Percentiles rank a stretch among this genome's conserved stretches.
phyloP scores from a whole-genome alignment of 2,113 vertebrate species.

The Rousettus leschenaultii region DNA sequence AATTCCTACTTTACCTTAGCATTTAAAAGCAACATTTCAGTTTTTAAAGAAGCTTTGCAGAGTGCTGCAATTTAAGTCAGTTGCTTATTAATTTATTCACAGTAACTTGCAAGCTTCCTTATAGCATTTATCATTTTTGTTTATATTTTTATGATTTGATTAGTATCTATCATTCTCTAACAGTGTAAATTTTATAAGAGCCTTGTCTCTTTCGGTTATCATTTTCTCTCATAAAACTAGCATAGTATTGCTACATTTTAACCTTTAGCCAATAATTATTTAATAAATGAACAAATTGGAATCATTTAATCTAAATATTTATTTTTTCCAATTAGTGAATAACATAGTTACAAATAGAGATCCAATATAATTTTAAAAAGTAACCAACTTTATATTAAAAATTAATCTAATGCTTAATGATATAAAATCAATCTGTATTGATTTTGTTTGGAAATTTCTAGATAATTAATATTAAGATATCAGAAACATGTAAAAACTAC shows the following conservation, averaged over 20 bases:
- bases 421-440: background rate
- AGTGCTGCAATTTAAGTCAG: background rate
- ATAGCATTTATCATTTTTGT: background rate
- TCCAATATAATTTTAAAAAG: background rate
- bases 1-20: background rate
- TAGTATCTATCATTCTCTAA: background rate
- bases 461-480: background rate
- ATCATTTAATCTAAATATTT: background rate
- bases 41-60: background rate
- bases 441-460: background rate
- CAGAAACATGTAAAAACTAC: background rate
- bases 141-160: background rate
- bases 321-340: background rate
- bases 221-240: background rate
- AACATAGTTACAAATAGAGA: background rate
- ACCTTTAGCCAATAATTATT: background rate
- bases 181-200: background rate
- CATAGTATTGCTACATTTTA: background rate
- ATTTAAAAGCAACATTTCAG: constrained; percentile 3
- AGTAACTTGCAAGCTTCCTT: background rate
- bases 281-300: background rate
- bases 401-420: background rate
- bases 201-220: background rate
- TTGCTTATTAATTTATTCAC: background rate
- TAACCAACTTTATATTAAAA: background rate